Percentiles rank a stretch among this genome's conserved stretches.
Conservation (phyloP, 2,797 vertebrate species). For the Hippocampus kuda region DNA sequence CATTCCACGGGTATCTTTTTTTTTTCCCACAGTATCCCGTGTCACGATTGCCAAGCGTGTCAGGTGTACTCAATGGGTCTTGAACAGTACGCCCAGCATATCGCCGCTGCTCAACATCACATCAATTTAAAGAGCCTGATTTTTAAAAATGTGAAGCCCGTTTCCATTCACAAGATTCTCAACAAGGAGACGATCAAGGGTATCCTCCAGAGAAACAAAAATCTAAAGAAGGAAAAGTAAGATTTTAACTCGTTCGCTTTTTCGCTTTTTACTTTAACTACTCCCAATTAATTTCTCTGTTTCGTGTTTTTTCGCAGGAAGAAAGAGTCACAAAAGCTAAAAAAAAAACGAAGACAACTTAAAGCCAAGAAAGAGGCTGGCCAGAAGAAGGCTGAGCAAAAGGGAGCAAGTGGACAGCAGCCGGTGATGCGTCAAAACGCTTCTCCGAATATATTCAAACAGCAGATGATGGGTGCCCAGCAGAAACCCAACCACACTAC, state of each 20-base stretch:
- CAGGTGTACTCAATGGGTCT: conserved; percentile 17
- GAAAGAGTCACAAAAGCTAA: conserved; percentile 16
- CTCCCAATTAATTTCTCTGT: neutral
- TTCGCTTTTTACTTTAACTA: neutral
- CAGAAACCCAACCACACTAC: conserved; percentile 1
- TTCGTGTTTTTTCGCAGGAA: conserved; percentile 22
- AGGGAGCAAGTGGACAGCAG: neutral
- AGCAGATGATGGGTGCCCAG: conserved; percentile 44
- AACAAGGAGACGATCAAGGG: neutral
- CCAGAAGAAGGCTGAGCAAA: neutral
- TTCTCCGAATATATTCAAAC: neutral
- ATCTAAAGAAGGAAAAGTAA: conserved; percentile 26
- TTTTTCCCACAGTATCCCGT: conserved; percentile 24
- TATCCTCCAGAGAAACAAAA: conserved; percentile 38
- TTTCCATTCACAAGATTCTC: conserved; percentile 10
- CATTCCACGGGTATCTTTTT: neutral
- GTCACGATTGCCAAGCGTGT: conserved; percentile 58
- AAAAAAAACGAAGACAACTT: conserved; percentile 25
- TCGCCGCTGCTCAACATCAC: conserved; percentile 37
- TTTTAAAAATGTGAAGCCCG: conserved; percentile 4
- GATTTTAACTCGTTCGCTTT: conserved; percentile 9
- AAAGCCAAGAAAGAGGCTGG: neutral
- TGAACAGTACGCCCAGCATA: conserved; percentile 40
- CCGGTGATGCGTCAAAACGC: neutral
- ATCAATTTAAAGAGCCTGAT: conserved; percentile 24